Conservation (phyloP, 1,140 invertebrate genomes). For the Holotrichia oblita region DNA sequence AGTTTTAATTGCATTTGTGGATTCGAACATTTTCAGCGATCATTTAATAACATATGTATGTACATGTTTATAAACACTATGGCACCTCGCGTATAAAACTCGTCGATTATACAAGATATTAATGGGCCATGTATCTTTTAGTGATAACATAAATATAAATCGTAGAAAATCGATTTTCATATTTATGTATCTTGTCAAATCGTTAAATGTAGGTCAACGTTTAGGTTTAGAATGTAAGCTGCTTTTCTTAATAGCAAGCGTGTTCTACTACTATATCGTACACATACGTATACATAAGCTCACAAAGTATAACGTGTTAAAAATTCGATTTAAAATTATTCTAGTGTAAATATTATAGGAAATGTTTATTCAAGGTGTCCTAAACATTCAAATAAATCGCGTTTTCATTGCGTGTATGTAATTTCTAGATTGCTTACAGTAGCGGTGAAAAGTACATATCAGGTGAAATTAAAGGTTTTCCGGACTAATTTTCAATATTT, state of each 20-base stretch:
- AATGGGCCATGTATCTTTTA: slow-evolving; percentile 12
- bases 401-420: background rate
- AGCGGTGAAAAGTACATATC: background rate
- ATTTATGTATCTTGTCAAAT: background rate
- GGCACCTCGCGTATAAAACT: background rate
- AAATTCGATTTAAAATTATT: slow-evolving; percentile 15
- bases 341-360: slow-evolving; percentile 7
- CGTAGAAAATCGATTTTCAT: background rate
- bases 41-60: no score
- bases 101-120: slow-evolving; percentile 8
- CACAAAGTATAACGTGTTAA: background rate
- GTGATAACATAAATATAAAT: slow-evolving; percentile 14
- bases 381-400: background rate
- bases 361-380: slow-evolving; percentile 12
- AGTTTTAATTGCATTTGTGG: no score
- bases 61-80: background rate
- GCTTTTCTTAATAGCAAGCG: background rate
- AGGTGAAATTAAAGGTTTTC: background rate
- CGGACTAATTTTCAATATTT: background rate
- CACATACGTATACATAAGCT: background rate
- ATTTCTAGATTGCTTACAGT: background rate
- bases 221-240: background rate
- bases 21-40: no score
- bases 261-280: background rate
- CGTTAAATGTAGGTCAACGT: background rate